Evolutionary conservation across 2,797 vertebrate species (phyloP), one percentile per base, ranked within the genome.

Genomic region (Pachyuromys duprasi): DNA sequence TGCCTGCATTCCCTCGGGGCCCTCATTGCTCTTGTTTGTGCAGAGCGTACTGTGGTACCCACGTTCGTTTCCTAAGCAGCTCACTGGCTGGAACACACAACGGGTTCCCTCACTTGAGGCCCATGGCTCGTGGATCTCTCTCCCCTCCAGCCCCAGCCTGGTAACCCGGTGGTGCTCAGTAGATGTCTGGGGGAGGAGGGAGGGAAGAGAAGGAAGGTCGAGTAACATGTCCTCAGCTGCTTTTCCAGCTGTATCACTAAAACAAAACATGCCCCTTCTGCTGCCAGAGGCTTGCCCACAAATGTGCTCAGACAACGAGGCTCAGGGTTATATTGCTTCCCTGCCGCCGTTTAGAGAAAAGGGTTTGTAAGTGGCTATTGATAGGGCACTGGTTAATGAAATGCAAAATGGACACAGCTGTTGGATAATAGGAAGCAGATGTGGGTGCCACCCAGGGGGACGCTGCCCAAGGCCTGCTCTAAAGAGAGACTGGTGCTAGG

Each of bases 141-240:
- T 26, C 7, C 13, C 39, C 84, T 62, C 72, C 13, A 18, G 36
- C 57, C 53, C 67, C 80, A 45, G 57, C 74, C 36, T n/a, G 24
- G 36, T 33, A n/a, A 26, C 36, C 22, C 3, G 79, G 53, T 36
- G 69, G 45, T 33, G 20, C 79, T 55, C 57, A 0, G 60, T 60
- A 49, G 42, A 6, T 26, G 26, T 60, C 18, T 22, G 26, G 39
- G 13, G 33, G 55, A 3, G 28, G 11, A 9, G 62, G 2, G 53
- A 36, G 65, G 22, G 89, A 20, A 17, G 22, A 24, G 31, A 69
- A 42, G 55, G 20, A 62, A 82, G 39, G 3, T 1, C 8, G 2
- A 31, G 24, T 15, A 18, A 3, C 9, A 36, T 0, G 9, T 49
- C 65, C 28, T 15, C 14, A 5, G 0, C 33, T 13, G n/a, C 11